phyloP scores from a whole-genome alignment of 2,113 vertebrate species.

The Columbina picui region DNA sequence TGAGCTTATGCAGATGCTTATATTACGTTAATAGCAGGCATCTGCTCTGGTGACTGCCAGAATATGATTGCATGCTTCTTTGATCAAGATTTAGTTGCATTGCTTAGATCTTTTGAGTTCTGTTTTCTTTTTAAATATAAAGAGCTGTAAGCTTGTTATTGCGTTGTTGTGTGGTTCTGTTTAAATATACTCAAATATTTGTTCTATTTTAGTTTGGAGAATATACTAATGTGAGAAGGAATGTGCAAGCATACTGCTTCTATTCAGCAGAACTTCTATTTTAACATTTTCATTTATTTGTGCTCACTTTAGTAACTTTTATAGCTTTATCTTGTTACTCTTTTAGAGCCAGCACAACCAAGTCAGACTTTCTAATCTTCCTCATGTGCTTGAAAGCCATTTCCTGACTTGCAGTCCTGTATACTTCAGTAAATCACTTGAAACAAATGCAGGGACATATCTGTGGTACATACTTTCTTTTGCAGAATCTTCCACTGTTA shows the following conservation, averaged over 20 bases:
- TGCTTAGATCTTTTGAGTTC: conserved; percentile 34
- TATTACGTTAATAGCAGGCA: conserved; percentile 18
- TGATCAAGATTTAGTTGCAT: conserved; percentile 17
- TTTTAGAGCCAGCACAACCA: background rate
- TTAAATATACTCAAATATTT: conserved; percentile 46
- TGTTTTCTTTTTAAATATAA: background rate
- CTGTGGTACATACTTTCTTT: background rate
- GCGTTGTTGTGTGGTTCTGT: conserved; percentile 29
- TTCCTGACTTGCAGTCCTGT: background rate
- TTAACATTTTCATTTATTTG: background rate
- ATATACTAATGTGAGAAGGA: background rate
- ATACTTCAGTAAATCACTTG: background rate
- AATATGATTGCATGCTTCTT: conserved; percentile 14
- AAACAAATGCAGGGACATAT: background rate
- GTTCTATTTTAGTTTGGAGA: conserved; percentile 8
- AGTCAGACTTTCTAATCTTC: background rate
- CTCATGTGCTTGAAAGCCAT: background rate
- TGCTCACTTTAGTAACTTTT: background rate
- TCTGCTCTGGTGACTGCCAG: background rate
- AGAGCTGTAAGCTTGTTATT: background rate
- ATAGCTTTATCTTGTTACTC: background rate
- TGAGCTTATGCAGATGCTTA: conserved; percentile 11
- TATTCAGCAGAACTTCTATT: background rate
- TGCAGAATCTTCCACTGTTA: background rate
- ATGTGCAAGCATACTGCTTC: background rate